Base-by-base conservation (phyloP, 2,113 vertebrate genomes). In the Lamprotornis superbus region DNA sequence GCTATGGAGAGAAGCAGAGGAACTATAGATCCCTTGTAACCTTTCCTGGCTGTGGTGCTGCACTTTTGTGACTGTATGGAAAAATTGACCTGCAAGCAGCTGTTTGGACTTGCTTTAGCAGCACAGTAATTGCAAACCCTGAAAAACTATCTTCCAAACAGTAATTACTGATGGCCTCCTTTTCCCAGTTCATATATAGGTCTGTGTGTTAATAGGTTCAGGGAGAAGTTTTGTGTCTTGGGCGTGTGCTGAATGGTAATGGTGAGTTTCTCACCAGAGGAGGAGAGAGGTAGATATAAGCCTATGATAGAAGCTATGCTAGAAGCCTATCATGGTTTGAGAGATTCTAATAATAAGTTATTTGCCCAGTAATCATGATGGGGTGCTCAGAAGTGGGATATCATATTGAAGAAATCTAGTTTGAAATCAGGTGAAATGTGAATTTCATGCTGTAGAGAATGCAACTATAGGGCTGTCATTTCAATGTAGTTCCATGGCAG, bases 371-470 rank as follows among this genome's bases (percentile, higher is more conserved):
- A 71, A 71, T 71, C 19, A 7, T 42, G 24, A 55, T 9, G 15
- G 33, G 47, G 28, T 83, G 67, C 53, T 60, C 63, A 64, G 46
- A 85, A 94, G 63, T 53, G 20, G 24, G 24, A 70, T 74, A 46
- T 46, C 55, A 11, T 47, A 28, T 28, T 76, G n/a, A 44, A 49
- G 75, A 68, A 49, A 50, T 85, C 22, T 57, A 60, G 57, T 44
- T 35, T 71, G 75, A 83, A 85, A 57, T 60, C 17, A 37, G 7
- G 23, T 39, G 63, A 88, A 83, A 73, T 76, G 37, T 53, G 85
- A 64, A 73, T 95, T 90, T 83, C 37, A 31, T 85, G 75, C 63
- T 88, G n/a, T 65, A 60, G 49, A 82, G 44, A 73, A 22, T 23
- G 24, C 20, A 65, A 0, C 76, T 79, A 4, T 20, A 57, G 57